phyloP scores from a whole-genome alignment of 2,888 invertebrate genomes.

The Graphium colonna region DNA sequence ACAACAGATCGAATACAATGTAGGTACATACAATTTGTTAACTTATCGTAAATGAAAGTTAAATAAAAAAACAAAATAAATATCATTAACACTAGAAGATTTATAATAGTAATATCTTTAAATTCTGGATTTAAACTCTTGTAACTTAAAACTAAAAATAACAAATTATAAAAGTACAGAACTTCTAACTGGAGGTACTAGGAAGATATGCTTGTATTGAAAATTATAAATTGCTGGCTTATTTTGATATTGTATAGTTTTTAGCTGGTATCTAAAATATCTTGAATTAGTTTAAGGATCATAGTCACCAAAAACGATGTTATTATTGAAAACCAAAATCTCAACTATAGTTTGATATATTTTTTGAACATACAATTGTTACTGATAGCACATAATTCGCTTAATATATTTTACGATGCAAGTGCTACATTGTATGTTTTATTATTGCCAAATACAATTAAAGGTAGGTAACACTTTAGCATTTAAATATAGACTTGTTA shows the following conservation, averaged over 20 bases:
- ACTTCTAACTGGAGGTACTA: constrained; percentile 34
- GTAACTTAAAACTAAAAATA: constrained; percentile 66
- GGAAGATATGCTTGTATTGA: constrained; percentile 31
- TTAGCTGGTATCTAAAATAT: no score
- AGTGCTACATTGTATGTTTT: background rate
- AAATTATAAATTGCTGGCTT: background rate
- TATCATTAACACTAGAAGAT: constrained; percentile 50
- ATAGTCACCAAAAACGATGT: no score
- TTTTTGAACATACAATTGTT: background rate
- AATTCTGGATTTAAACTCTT: constrained; percentile 73
- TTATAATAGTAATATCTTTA: constrained; percentile 71
- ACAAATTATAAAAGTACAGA: constrained; percentile 54
- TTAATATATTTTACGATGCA: background rate
- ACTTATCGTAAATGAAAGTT: constrained; percentile 25
- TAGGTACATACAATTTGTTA: constrained; percentile 15
- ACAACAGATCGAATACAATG: constrained; percentile 20
- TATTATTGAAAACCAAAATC: background rate
- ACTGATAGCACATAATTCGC: background rate
- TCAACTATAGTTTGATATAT: background rate
- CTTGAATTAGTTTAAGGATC: no score
- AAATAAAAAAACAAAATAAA: constrained; percentile 60
- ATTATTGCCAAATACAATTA: background rate
- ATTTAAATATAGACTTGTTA: background rate
- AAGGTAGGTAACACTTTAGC: background rate
- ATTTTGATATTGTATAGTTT: no score